Conservation (phyloP, 2,113 vertebrate genomes). For the Gila orcuttii region DNA sequence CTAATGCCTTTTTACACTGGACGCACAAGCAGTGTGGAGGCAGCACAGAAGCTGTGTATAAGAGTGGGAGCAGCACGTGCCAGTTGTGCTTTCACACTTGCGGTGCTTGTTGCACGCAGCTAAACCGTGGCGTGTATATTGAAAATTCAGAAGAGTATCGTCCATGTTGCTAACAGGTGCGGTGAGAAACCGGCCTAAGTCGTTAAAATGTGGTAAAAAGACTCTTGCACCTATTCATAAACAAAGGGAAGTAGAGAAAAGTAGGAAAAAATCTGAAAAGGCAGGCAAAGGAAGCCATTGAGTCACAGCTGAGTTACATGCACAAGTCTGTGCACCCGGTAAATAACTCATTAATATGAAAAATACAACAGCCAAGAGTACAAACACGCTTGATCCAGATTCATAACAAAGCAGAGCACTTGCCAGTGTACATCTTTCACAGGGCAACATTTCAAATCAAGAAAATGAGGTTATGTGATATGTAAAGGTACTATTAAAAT, state of each 20-base stretch:
- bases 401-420: neutral
- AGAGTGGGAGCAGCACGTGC: too few relatives aligned
- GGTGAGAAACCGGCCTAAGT: neutral
- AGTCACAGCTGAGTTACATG: neutral
- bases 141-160: too few relatives aligned
- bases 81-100: too few relatives aligned
- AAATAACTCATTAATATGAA: slow-evolving; percentile 71
- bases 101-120: too few relatives aligned
- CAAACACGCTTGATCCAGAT: neutral
- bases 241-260: neutral
- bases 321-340: slow-evolving; percentile 40
- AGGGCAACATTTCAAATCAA: slow-evolving; percentile 12
- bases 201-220: neutral
- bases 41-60: too few relatives aligned
- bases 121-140: too few relatives aligned
- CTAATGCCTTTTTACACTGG: too few relatives aligned
- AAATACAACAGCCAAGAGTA: slow-evolving; percentile 64
- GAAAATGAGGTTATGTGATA: neutral
- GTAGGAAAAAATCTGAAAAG: neutral
- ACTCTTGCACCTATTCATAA: neutral
- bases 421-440: slow-evolving; percentile 5
- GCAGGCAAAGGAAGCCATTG: neutral
- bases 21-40: too few relatives aligned
- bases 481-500: neutral
- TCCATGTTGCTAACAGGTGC: too few relatives aligned